Percentiles rank a stretch among this genome's conserved stretches.
phyloP scores from a whole-genome alignment of 1,140 invertebrate genomes.

The Druon quercuslanigerum region DNA sequence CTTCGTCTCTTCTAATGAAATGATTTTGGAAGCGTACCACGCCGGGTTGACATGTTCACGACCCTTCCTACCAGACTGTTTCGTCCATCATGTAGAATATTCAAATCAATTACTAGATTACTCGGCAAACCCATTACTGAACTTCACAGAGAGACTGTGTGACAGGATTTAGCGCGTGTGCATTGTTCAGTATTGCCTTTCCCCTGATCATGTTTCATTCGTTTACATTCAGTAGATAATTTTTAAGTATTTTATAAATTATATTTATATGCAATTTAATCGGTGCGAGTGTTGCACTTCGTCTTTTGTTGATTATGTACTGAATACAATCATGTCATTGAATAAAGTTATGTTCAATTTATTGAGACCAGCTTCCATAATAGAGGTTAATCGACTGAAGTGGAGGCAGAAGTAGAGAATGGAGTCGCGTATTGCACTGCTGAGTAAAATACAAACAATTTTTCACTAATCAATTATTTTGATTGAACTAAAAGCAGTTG shows the following conservation, averaged over 20 bases:
- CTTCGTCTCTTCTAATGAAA: constrained; percentile 47
- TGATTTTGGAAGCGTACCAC: constrained; percentile 29
- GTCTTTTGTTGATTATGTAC: too few relatives aligned
- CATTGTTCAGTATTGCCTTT: not conserved
- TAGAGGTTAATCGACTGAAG: not conserved
- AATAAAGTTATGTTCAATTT: too few relatives aligned
- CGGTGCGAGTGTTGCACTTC: too few relatives aligned
- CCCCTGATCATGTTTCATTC: not conserved
- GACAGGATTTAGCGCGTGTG: constrained; percentile 4
- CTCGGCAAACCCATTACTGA: constrained; percentile 47
- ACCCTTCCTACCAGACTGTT: constrained; percentile 11
- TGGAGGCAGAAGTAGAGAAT: too few relatives aligned
- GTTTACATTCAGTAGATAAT: not conserved
- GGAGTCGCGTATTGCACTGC: too few relatives aligned
- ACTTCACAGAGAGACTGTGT: constrained; percentile 36
- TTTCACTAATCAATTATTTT: too few relatives aligned
- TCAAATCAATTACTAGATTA: constrained; percentile 56
- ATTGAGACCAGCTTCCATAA: too few relatives aligned
- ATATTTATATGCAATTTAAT: too few relatives aligned
- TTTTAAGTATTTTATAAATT: too few relatives aligned
- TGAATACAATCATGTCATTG: too few relatives aligned
- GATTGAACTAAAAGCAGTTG: too few relatives aligned
- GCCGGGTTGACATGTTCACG: constrained; percentile 25
- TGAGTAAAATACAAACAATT: too few relatives aligned
- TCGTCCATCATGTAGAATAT: constrained; percentile 45